These are phyloP conservation scores for Aphrocallistes beatrix DNA, from an alignment of 37 sponge, comb jelly and placozoan species.

Conservation along the genomic window DNA sequence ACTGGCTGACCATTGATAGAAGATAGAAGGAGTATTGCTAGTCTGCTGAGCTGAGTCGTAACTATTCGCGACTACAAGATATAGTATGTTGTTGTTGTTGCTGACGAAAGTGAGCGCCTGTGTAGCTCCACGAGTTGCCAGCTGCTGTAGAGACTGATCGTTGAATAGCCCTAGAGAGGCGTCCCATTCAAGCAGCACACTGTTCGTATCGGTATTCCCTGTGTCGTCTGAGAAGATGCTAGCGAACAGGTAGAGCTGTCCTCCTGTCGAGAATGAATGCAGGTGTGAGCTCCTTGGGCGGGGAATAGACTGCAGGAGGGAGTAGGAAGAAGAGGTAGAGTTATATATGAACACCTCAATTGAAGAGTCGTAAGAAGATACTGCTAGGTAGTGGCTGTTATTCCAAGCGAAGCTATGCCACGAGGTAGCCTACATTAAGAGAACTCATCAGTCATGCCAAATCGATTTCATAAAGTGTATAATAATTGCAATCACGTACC, in stretches of 20 bases:
- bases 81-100: background rate
- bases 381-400: background rate
- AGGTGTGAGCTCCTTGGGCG: background rate
- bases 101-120: background rate
- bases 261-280: background rate
- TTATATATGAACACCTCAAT: background rate
- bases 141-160: background rate
- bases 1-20: background rate
- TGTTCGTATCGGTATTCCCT: background rate
- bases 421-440: background rate
- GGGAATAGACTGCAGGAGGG: background rate
- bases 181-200: background rate
- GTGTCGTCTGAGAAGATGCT: background rate
- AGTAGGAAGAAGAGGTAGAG: background rate
- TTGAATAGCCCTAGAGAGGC: background rate
- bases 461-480: too few relatives aligned
- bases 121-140: background rate
- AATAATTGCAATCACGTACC: too few relatives aligned
- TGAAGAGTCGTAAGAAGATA: background rate
- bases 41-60: conserved; percentile 2
- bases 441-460: background rate
- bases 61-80: background rate
- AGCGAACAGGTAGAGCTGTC: background rate
- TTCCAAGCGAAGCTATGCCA: background rate
- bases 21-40: background rate